Evolutionary conservation across 2,888 invertebrate species (phyloP).

Genomic region (Pseudanteris insignis): DNA sequence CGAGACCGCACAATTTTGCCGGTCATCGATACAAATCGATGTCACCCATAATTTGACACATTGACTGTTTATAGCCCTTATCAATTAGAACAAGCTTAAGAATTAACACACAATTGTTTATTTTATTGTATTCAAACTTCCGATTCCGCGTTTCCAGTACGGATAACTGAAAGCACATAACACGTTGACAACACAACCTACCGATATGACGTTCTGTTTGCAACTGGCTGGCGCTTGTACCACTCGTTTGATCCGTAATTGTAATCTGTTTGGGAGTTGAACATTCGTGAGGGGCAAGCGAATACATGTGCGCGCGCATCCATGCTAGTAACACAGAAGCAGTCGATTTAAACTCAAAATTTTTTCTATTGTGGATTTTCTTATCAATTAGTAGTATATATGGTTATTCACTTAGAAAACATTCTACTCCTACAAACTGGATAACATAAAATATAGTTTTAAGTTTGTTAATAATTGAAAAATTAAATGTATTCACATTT

Average conservation of each 20-base stretch:
- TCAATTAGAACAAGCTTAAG: too few relatives aligned
- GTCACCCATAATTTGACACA: constrained; percentile 9
- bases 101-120: too few relatives aligned
- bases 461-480: too few relatives aligned
- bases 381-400: too few relatives aligned
- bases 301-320: constrained; percentile 30
- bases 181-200: constrained; percentile 18
- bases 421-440: too few relatives aligned
- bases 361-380: background rate
- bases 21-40: constrained; percentile 12
- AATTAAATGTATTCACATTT: too few relatives aligned
- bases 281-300: constrained; percentile 11
- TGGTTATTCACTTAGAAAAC: too few relatives aligned
- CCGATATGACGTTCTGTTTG: constrained; percentile 26
- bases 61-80: too few relatives aligned
- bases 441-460: too few relatives aligned
- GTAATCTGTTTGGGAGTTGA: constrained; percentile 31
- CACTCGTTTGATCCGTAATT: constrained; percentile 39
- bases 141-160: too few relatives aligned
- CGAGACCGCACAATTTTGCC: constrained; percentile 12
- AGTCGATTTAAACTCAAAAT: constrained; percentile 18
- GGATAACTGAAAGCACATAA: background rate
- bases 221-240: constrained; percentile 32
- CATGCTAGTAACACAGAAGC: constrained; percentile 17
- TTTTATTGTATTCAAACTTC: too few relatives aligned